Evolutionary conservation across 2,888 invertebrate genomes (phyloP).

Genomic region (Lamproptera curius): DNA sequence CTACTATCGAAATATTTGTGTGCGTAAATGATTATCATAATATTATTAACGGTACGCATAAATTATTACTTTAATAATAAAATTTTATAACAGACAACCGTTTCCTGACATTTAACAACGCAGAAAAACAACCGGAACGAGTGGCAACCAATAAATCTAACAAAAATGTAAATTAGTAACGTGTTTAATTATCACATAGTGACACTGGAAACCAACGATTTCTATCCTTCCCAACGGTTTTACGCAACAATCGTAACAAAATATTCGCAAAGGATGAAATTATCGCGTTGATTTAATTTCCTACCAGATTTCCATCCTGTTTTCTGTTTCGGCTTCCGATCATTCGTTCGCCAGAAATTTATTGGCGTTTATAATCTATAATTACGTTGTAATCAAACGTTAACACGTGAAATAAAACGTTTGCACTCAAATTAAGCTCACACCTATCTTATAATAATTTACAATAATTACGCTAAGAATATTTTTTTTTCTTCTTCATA

Average conservation of each 20-base stretch:
- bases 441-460: too few species aligned
- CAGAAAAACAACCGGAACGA: too few species aligned
- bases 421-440: too few species aligned
- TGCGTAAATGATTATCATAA: not conserved
- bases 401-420: too few species aligned
- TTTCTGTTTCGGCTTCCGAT: slow-evolving; percentile 21
- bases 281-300: slow-evolving; percentile 23
- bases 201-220: slow-evolving; percentile 10
- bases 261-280: slow-evolving; percentile 11
- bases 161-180: not conserved
- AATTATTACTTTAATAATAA: slow-evolving; percentile 10
- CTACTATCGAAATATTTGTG: not conserved
- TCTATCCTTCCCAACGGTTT: slow-evolving; percentile 11
- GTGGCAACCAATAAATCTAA: not conserved
- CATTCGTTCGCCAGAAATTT: slow-evolving; percentile 16
- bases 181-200: not conserved
- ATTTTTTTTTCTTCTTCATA: too few species aligned
- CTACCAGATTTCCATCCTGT: slow-evolving; percentile 37
- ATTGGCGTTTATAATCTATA: slow-evolving; percentile 1
- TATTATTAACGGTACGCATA: not conserved
- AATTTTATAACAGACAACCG: slow-evolving; percentile 13
- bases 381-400: too few species aligned
- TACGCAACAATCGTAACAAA: not conserved
- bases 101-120: too few species aligned
- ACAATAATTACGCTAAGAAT: too few species aligned